Evolutionary conservation across 2,113 vertebrate species (phyloP).

Genomic region (Ramphastos sulfuratus): DNA sequence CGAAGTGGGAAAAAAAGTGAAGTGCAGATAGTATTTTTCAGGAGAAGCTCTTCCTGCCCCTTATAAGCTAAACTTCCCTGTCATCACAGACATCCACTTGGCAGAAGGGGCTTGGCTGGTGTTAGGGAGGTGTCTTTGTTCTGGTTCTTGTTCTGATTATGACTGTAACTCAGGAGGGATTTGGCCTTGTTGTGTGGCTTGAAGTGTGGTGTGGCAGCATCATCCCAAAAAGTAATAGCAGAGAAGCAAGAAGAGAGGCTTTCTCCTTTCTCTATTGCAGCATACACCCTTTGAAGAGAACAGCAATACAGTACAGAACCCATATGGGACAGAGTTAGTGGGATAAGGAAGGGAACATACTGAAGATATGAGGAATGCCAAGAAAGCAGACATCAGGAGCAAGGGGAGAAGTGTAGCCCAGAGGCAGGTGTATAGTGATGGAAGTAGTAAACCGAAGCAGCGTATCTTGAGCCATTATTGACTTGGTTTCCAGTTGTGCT

Average conservation of each 20-base stretch:
- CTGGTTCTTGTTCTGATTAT: neutral
- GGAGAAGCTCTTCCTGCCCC: neutral
- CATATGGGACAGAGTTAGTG: fast-evolving
- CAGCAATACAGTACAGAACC: neutral
- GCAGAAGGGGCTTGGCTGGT: neutral
- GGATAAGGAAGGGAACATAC: neutral
- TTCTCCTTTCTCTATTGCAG: neutral
- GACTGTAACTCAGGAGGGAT: neutral
- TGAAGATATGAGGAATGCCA: neutral
- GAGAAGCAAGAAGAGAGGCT: neutral
- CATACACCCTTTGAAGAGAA: fast-evolving
- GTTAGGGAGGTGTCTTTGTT: neutral
- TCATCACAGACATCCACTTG: fast-evolving
- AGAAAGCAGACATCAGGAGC: fast-evolving
- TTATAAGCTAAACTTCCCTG: neutral
- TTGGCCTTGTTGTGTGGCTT: neutral
- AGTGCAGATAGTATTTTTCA: neutral
- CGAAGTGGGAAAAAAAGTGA: neutral
- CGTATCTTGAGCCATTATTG: neutral
- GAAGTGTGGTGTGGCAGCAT: neutral
- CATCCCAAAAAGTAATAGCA: neutral
- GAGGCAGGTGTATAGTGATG: fast-evolving
- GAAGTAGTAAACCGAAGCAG: neutral
- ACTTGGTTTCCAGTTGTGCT: neutral
- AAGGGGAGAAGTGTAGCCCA: neutral